phyloP scores from a whole-genome alignment of 2,888 invertebrate species.

The Synanthedon myopaeformis region DNA sequence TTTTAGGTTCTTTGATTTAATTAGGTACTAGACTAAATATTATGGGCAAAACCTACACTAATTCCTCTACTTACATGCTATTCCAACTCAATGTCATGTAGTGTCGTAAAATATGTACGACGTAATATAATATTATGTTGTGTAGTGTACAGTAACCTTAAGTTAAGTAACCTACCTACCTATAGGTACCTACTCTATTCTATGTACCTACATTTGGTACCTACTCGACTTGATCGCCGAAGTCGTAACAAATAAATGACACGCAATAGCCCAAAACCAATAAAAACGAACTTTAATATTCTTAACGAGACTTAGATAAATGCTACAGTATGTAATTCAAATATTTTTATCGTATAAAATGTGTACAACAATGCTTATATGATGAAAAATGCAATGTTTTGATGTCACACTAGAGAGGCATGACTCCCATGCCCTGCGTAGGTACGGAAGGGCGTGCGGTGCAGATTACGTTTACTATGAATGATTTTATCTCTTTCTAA shows the following conservation, averaged over 20 bases:
- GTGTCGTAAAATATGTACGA: too few relatives aligned
- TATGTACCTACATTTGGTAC: background rate
- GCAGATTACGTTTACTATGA: conserved; percentile 68
- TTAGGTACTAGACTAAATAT: too few relatives aligned
- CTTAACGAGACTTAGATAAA: too few relatives aligned
- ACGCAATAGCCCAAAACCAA: conserved; percentile 64
- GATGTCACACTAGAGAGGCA: conserved; percentile 49
- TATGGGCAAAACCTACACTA: too few relatives aligned
- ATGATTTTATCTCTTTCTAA: conserved; percentile 71
- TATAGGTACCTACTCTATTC: background rate
- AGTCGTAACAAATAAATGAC: conserved; percentile 36
- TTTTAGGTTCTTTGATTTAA: too few relatives aligned
- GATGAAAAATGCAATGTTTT: conserved; percentile 50
- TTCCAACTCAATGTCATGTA: too few relatives aligned
- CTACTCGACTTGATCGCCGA: background rate
- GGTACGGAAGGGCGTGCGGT: conserved; percentile 62
- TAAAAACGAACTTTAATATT: conserved; percentile 41
- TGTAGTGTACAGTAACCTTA: too few relatives aligned
- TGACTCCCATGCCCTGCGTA: conserved; percentile 70
- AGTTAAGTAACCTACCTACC: too few relatives aligned
- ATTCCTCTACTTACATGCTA: too few relatives aligned
- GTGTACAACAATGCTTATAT: conserved; percentile 27
- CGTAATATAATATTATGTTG: too few relatives aligned
- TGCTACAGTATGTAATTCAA: conserved; percentile 5
- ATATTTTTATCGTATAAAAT: too few relatives aligned